Conservation (phyloP, 2,797 vertebrate species). For the Pipistrellus nathusii region DNA sequence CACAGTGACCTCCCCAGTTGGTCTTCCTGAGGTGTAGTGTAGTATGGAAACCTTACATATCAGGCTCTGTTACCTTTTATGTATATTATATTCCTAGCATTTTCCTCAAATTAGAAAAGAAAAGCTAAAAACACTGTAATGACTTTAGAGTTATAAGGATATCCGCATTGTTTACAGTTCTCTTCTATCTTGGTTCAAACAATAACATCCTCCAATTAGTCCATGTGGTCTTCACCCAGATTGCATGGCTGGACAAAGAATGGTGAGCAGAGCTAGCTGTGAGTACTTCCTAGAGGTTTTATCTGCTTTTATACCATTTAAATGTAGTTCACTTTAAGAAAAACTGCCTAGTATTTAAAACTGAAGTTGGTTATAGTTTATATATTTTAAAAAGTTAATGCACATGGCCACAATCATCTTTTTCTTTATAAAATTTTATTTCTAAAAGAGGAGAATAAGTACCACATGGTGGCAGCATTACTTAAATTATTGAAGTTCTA, state of each 20-base stretch:
- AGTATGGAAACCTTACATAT: rapidly evolving
- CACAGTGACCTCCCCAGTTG: rapidly evolving
- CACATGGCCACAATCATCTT: not conserved
- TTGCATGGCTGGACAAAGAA: not conserved
- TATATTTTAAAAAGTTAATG: not conserved
- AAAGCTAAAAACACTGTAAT: not conserved
- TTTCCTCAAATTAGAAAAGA: not conserved
- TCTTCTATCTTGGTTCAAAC: not conserved
- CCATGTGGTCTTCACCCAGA: not conserved
- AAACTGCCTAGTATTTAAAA: not conserved
- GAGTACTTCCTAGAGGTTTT: not conserved
- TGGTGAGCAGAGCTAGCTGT: not conserved
- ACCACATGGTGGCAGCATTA: conserved; percentile 80
- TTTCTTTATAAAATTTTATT: conserved; percentile 23
- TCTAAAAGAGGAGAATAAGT: not conserved
- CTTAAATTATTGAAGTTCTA: conserved; percentile 1
- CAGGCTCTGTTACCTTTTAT: not conserved
- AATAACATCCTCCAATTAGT: not conserved
- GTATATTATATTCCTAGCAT: not conserved
- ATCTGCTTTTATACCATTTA: not conserved
- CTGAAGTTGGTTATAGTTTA: conserved; percentile 6
- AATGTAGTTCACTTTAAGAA: not conserved
- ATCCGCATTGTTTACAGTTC: not conserved
- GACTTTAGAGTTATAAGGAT: not conserved
- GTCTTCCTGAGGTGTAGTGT: not conserved